These are phyloP conservation scores for Drosophila mettleri DNA, from an alignment of 2,888 invertebrate genomes.

Conservation along the genomic window DNA sequence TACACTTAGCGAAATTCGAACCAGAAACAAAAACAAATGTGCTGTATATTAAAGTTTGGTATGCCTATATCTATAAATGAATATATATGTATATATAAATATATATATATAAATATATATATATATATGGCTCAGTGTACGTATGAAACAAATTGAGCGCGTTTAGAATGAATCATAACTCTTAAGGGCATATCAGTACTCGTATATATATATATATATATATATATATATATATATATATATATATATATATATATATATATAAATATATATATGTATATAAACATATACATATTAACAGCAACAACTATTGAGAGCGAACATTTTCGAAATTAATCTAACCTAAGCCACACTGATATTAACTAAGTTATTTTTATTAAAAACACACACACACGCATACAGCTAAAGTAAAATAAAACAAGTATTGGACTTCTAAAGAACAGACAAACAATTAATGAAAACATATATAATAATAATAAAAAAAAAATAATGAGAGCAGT, in stretches of 20 bases:
- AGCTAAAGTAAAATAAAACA: conserved; percentile 20
- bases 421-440: conserved; percentile 73
- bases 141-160: conserved; percentile 22
- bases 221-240: neutral
- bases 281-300: too few species aligned
- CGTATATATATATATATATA: conserved; percentile 17
- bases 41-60: conserved; percentile 72
- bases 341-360: conserved; percentile 75
- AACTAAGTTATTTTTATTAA: conserved; percentile 73
- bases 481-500: conserved; percentile 35
- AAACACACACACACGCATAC: conserved; percentile 41
- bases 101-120: conserved; percentile 46
- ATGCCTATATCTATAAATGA: conserved; percentile 78
- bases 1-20: conserved; percentile 73
- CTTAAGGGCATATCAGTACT: conserved; percentile 54
- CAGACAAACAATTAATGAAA: conserved; percentile 48
- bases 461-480: conserved; percentile 9
- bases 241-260: conserved; percentile 15
- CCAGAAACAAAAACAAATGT: conserved; percentile 45
- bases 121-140: conserved; percentile 39
- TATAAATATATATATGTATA: neutral
- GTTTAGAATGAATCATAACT: conserved; percentile 41
- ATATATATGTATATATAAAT: conserved; percentile 46
- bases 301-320: conserved; percentile 48
- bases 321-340: conserved; percentile 63